Percentiles rank a stretch among this genome's conserved stretches.
These are phyloP conservation scores for Megalopta genalis DNA, from an alignment of 1,140 invertebrate species.

Conservation along the genomic window DNA sequence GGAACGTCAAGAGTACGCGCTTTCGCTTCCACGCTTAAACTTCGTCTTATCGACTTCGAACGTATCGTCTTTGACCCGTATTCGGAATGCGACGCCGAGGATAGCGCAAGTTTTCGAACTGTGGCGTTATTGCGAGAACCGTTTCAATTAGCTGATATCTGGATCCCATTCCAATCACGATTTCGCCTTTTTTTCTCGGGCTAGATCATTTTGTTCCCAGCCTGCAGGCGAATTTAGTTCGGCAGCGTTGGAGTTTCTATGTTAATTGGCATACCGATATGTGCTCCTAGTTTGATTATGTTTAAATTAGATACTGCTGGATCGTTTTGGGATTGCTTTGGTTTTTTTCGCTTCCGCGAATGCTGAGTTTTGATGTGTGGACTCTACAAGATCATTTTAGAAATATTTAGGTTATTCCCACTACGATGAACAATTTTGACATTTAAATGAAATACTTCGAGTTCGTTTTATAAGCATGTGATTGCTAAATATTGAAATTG, in stretches of 20 bases:
- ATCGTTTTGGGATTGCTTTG: neutral
- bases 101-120: constrained; percentile 1
- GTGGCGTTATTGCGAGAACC: neutral
- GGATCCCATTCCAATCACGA: neutral
- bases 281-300: neutral
- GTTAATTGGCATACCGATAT: neutral
- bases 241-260: too few relatives aligned
- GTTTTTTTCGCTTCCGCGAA: too few relatives aligned
- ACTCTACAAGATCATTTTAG: too few relatives aligned
- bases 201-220: neutral
- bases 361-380: too few relatives aligned
- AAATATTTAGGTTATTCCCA: too few relatives aligned
- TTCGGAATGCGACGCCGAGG: constrained; percentile 1
- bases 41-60: constrained; percentile 32
- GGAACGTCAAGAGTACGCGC: constrained; percentile 20
- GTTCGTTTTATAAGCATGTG: too few relatives aligned
- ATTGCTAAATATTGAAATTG: too few relatives aligned
- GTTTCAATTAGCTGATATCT: constrained; percentile 10
- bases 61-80: constrained; percentile 35
- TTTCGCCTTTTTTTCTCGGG: neutral
- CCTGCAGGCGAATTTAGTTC: neutral
- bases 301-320: too few relatives aligned
- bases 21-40: neutral
- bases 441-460: too few relatives aligned
- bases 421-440: too few relatives aligned